Evolutionary conservation across 2,888 invertebrate genomes (phyloP), one percentile per base, ranked within the genome.

Genomic region (Agrilus biguttatus): DNA sequence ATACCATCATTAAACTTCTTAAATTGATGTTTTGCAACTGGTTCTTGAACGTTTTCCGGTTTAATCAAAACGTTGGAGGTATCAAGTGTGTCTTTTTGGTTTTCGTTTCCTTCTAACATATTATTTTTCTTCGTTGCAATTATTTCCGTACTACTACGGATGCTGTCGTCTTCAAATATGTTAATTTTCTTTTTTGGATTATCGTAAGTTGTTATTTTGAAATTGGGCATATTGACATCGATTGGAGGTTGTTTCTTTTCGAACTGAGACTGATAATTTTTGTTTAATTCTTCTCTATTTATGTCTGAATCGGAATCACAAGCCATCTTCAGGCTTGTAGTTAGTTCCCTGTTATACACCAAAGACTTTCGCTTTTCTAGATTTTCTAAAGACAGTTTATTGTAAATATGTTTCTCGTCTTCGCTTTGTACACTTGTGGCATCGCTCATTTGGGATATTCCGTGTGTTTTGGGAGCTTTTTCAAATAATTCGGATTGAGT

Each of bases 181-280:
- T 63, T 63, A 28, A 67, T 62, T 49, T 62, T 65, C 39, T 60
- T 57, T 45, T 61, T 63, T 5, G 66, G 63, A 39, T 58, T 58
- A 44, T 67, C 62, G 50, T 67, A 67, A 1, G 67, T 65, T 1
- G 67, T 63, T 47, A 67, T 66, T 55, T 65, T 65, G 49, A 67
- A 67, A 48, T 67, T 67, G 8, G 67, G 66, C 40, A 67, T 53
- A 17, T 59, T 59, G 23, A 56, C 48, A 45, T 55, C 54, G 13
- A 42, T 28, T 13, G 23, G 17, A 7, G 46, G 35, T 38, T 39
- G 36, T 41, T 38, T 48, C 48, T 8, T 28, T 14, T 40, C 39
- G 12, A 45, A 43, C 35, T 41, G 36, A 33, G 36, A 28, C 40
- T 34, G 14, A 19, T 19, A 28, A 8, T 23, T 17, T 37, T 41